These are phyloP conservation scores for Argopecten irradians DNA, from an alignment of 1,140 invertebrate genomes.

Conservation along the genomic window DNA sequence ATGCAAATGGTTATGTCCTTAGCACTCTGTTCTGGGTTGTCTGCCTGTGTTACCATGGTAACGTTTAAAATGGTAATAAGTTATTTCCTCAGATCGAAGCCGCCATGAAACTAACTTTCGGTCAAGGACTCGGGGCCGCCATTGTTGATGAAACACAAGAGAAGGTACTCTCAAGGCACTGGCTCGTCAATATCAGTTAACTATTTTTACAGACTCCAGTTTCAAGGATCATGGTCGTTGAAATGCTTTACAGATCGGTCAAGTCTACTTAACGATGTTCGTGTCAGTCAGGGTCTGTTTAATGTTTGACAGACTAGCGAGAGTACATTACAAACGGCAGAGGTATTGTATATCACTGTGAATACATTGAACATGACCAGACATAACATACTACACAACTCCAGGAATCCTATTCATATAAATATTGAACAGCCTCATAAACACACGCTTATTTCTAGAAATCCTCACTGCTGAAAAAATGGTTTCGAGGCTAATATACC, in stretches of 20 bases:
- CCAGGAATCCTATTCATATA: too few relatives aligned
- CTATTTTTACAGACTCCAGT: constrained; percentile 2
- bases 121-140: not conserved
- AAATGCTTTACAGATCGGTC: not conserved
- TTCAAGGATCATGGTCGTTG: not conserved
- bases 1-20: too few relatives aligned
- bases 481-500: too few relatives aligned
- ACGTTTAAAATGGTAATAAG: not conserved
- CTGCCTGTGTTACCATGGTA: not conserved
- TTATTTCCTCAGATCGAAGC: not conserved
- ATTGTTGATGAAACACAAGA: not conserved
- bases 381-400: too few relatives aligned
- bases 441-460: too few relatives aligned
- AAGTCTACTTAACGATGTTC: not conserved
- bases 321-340: not conserved
- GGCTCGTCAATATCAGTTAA: not conserved
- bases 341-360: not conserved
- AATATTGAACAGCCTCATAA: too few relatives aligned
- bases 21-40: not conserved
- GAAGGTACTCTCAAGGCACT: not conserved
- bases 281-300: not conserved
- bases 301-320: not conserved
- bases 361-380: too few relatives aligned
- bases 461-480: too few relatives aligned
- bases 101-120: not conserved